Percentiles rank a stretch among this genome's conserved stretches.
Evolutionary conservation across 2,113 vertebrate species (phyloP).

Genomic region (Caloenas nicobarica): DNA sequence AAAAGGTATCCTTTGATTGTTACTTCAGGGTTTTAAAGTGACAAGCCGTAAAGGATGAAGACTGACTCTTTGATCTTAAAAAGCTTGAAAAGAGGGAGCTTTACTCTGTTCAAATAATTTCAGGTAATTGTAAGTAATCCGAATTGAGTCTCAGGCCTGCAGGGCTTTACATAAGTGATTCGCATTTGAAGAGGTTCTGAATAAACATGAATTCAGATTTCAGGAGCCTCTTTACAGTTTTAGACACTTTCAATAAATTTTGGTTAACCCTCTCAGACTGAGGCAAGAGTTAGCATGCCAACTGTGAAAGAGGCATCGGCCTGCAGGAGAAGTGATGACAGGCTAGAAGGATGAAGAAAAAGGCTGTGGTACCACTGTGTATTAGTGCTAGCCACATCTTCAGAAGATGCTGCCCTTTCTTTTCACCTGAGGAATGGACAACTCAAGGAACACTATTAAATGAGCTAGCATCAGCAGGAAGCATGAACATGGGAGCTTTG

Average conservation of each 20-base stretch:
- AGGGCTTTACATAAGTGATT: constrained; percentile 57
- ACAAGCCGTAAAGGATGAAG: constrained; percentile 36
- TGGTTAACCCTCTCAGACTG: not conserved
- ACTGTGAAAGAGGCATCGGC: not conserved
- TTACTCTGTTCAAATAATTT: constrained; percentile 46
- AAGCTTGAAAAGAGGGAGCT: constrained; percentile 47
- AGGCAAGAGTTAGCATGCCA: not conserved
- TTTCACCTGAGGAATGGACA: not conserved
- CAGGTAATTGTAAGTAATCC: constrained; percentile 62
- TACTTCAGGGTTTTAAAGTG: constrained; percentile 30
- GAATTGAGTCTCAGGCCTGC: constrained; percentile 49
- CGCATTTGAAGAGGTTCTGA: not conserved
- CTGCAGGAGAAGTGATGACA: not conserved
- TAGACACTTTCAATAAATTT: constrained; percentile 1
- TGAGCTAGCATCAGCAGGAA: not conserved
- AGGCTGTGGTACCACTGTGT: not conserved
- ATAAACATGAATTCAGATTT: constrained; percentile 46
- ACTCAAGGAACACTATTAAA: not conserved
- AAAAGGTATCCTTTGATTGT: constrained; percentile 48
- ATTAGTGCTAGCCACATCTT: not conserved
- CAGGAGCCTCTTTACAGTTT: not conserved
- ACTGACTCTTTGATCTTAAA: constrained; percentile 68
- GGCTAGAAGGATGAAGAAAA: not conserved
- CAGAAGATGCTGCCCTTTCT: not conserved
- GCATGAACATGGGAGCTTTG: not conserved